phyloP scores from a whole-genome alignment of 2,797 vertebrate genomes.

The Geotrypetes seraphini region DNA sequence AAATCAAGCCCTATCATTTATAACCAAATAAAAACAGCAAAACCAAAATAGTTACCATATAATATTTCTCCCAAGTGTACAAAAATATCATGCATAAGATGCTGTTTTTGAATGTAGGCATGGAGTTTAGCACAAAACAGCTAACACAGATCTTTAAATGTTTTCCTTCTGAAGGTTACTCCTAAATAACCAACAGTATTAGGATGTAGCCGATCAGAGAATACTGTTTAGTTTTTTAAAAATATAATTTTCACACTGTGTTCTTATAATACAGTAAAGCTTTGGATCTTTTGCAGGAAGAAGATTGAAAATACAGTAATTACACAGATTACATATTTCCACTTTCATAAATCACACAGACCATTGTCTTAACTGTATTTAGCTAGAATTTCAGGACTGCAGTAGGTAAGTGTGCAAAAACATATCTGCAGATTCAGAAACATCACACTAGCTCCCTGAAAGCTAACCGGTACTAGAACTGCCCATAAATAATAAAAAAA shows the following conservation, averaged over 20 bases:
- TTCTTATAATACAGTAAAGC: conserved; percentile 15
- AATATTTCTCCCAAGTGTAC: background rate
- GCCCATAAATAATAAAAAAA: background rate
- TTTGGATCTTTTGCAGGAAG: conserved; percentile 51
- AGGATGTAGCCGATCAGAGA: conserved; percentile 6
- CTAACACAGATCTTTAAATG: background rate
- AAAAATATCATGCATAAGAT: conserved; percentile 24
- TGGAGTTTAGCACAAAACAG: background rate
- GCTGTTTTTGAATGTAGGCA: conserved; percentile 10
- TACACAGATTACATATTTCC: conserved; percentile 3
- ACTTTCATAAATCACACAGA: background rate
- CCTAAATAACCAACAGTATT: background rate
- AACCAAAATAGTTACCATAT: too few relatives aligned
- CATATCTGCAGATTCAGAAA: background rate
- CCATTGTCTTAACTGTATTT: conserved; percentile 8
- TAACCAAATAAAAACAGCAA: too few relatives aligned
- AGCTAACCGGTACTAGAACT: too few relatives aligned
- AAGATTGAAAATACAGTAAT: too few relatives aligned
- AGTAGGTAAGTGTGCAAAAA: conserved; percentile 20
- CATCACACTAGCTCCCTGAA: too few relatives aligned
- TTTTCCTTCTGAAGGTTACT: conserved; percentile 1
- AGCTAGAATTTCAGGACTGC: conserved; percentile 11
- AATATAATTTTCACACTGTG: background rate
- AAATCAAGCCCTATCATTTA: too few relatives aligned
- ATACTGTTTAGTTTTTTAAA: background rate